Conservation (phyloP, 2,113 vertebrate genomes). For the Sorex araneus region DNA sequence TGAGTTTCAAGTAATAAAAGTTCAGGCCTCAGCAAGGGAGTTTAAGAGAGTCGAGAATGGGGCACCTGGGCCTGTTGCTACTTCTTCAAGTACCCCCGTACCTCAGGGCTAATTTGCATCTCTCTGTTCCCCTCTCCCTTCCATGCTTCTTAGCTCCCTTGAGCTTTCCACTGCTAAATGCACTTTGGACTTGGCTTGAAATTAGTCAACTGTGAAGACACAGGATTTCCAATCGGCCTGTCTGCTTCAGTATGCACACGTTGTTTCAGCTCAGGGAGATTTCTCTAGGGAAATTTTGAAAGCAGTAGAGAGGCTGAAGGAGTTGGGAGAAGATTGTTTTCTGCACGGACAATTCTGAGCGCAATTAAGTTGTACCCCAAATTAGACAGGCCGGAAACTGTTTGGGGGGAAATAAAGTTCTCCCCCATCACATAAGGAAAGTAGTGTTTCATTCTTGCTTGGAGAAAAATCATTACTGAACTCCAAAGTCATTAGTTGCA, state of each 20-base stretch:
- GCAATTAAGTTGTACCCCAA: constrained; percentile 58
- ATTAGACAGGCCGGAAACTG: constrained; percentile 47
- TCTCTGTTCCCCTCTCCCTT: not conserved
- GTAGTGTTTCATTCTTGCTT: constrained; percentile 20
- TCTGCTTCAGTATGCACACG: not conserved
- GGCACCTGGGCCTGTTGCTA: not conserved
- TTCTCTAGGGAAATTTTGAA: constrained; percentile 74
- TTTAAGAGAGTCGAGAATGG: not conserved
- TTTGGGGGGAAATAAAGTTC: not conserved
- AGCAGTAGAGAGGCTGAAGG: constrained; percentile 19
- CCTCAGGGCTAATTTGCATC: not conserved
- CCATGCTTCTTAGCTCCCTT: not conserved
- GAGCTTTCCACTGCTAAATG: not conserved
- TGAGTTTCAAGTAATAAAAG: not conserved
- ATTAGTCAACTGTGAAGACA: constrained; percentile 38
- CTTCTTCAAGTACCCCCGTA: not conserved
- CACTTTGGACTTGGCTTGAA: not conserved
- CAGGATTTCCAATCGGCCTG: not conserved
- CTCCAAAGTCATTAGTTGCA: not conserved
- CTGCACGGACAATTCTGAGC: constrained; percentile 38
- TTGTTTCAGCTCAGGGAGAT: not conserved
- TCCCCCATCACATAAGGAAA: not conserved
- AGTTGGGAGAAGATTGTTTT: constrained; percentile 55
- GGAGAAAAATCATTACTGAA: not conserved
- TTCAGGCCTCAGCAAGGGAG: not conserved